phyloP scores from a whole-genome alignment of 64 coral and sea anemone genomes.

The Stichodactyla mertensii region DNA sequence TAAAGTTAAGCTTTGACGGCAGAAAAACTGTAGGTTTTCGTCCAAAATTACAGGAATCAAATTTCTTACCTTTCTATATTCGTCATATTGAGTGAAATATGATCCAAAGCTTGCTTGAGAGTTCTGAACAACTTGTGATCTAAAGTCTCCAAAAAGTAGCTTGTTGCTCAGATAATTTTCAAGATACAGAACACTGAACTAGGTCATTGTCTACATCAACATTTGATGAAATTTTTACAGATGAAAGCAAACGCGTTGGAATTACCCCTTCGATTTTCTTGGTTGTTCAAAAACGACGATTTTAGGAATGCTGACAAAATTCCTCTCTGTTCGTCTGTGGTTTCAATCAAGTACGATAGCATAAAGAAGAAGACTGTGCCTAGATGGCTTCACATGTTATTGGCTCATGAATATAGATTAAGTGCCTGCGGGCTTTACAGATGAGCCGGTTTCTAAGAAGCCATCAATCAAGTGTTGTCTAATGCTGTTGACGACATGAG shows the following conservation, averaged over 20 bases:
- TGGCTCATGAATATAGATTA: constrained; percentile 21
- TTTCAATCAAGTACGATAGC: neutral
- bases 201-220: neutral
- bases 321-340: neutral
- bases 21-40: neutral
- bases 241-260: neutral
- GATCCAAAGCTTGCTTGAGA: neutral
- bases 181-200: neutral
- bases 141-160: neutral
- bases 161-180: neutral
- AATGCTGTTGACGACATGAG: constrained; percentile 4
- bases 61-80: neutral
- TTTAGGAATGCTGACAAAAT: neutral
- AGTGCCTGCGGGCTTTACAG: neutral
- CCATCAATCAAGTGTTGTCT: constrained; percentile 11
- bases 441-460: neutral
- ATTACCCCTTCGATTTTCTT: neutral
- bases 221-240: neutral
- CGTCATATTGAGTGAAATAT: constrained; percentile 1
- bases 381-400: constrained; percentile 3
- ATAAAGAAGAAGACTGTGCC: neutral
- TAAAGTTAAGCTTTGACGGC: neutral
- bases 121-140: neutral
- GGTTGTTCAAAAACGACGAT: neutral
- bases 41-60: neutral